phyloP scores from a whole-genome alignment of 2,113 vertebrate species.

The Morone chrysops region DNA sequence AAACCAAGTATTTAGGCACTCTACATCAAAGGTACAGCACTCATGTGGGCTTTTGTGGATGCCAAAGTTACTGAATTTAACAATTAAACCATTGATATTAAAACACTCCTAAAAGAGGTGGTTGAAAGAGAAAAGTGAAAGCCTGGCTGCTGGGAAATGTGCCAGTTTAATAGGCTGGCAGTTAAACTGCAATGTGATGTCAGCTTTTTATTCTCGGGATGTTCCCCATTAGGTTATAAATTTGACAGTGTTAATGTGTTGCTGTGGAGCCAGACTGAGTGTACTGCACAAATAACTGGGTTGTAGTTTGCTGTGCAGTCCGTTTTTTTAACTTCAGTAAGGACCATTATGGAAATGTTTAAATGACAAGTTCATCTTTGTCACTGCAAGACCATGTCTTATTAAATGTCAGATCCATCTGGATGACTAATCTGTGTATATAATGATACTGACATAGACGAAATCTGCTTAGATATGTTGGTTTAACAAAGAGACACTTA shows the following conservation, averaged over 20 bases:
- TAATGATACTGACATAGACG: background rate
- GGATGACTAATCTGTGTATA: background rate
- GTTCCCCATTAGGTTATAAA: slow-evolving; percentile 41
- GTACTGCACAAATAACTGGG: background rate
- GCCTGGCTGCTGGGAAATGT: slow-evolving; percentile 34
- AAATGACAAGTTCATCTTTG: background rate
- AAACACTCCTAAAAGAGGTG: slow-evolving; percentile 16
- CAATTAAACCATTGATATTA: background rate
- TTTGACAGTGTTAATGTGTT: slow-evolving; percentile 10
- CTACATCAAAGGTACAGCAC: background rate
- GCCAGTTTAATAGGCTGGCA: slow-evolving; percentile 23
- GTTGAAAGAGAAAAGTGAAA: slow-evolving; percentile 23
- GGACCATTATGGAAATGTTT: background rate
- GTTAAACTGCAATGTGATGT: slow-evolving; percentile 29
- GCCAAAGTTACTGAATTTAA: background rate
- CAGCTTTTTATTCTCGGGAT: slow-evolving; percentile 39
- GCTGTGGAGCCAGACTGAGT: background rate
- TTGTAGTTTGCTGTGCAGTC: background rate
- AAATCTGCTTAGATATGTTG: background rate
- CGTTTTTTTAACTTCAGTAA: background rate
- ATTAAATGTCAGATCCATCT: background rate
- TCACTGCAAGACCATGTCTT: background rate
- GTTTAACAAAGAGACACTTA: background rate
- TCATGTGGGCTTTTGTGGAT: background rate
- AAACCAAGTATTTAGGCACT: background rate